A percentile compares a stretch with the other conserved stretches of the same genome.
Evolutionary conservation across 2,113 vertebrate genomes (phyloP).

Genomic region (Centropus unirufus): DNA sequence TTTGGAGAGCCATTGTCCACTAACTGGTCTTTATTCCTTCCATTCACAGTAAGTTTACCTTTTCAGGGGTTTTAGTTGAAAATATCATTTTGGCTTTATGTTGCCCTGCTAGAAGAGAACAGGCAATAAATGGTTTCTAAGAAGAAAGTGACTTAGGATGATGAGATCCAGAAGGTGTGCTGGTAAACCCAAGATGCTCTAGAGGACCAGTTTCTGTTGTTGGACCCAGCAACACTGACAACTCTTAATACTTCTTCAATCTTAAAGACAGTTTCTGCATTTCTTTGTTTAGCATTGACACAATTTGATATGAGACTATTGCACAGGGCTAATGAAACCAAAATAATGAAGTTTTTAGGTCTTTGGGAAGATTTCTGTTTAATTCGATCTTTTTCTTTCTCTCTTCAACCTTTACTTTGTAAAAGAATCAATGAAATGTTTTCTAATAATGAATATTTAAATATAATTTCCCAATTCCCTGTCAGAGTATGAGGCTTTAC

Average conservation of each 20-base stretch:
- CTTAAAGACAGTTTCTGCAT: neutral
- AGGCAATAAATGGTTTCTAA: neutral
- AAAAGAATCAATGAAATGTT: neutral
- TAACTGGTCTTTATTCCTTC: neutral
- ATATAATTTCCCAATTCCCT: neutral
- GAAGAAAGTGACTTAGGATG: neutral
- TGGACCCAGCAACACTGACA: neutral
- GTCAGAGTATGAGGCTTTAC: neutral
- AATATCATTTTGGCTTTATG: neutral
- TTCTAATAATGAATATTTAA: neutral
- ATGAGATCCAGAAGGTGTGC: neutral
- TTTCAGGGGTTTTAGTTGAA: neutral
- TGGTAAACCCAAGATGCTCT: neutral
- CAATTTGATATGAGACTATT: neutral
- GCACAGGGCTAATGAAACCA: neutral
- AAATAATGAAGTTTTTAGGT: neutral
- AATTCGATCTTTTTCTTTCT: neutral
- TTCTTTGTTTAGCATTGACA: neutral
- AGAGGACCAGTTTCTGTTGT: neutral
- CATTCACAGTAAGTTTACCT: neutral
- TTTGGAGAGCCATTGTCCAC: neutral
- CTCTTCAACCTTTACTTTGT: neutral
- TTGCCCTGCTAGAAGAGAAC: neutral
- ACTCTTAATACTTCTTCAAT: neutral
- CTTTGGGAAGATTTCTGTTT: neutral